Evolutionary conservation across 53 echinoderm and acorn worm genomes (phyloP).

Genomic region (Temnopleurus reevesii): DNA sequence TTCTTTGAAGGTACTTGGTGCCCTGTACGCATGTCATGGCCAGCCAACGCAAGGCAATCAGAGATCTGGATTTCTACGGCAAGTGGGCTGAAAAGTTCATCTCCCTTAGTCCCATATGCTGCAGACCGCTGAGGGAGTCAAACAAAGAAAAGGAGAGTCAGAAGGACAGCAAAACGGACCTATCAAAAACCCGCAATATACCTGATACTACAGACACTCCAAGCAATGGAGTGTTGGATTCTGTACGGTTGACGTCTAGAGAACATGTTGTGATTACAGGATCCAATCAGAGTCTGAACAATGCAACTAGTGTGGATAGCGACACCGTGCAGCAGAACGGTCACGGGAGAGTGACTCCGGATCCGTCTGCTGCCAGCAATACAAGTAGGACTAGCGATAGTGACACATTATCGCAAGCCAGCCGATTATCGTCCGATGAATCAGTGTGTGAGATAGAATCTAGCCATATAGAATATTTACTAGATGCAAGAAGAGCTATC

Average conservation of each 20-base stretch:
- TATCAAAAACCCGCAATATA: neutral
- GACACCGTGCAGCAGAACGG: slow-evolving; percentile 21
- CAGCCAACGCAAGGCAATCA: slow-evolving; percentile 86
- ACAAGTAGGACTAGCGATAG: slow-evolving; percentile 41
- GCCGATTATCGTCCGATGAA: slow-evolving; percentile 42
- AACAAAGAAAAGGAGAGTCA: slow-evolving; percentile 17
- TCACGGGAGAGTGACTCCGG: slow-evolving; percentile 32
- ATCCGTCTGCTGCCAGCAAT: slow-evolving; percentile 9
- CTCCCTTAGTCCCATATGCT: slow-evolving; percentile 78
- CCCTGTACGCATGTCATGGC: slow-evolving; percentile 99
- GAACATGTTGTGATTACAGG: slow-evolving; percentile 67
- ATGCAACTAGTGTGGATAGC: slow-evolving; percentile 8
- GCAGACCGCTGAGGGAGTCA: slow-evolving; percentile 18
- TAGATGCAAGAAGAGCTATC: slow-evolving; percentile 81
- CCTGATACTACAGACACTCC: neutral
- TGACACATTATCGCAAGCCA: slow-evolving; percentile 33
- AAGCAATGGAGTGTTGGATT: slow-evolving; percentile 48
- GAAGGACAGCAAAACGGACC: slow-evolving; percentile 22
- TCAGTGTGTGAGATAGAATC: slow-evolving; percentile 71
- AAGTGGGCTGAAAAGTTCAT: slow-evolving; percentile 85
- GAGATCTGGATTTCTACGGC: slow-evolving; percentile 80
- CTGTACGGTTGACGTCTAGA: slow-evolving; percentile 52
- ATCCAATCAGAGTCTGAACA: slow-evolving; percentile 61
- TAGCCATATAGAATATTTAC: slow-evolving; percentile 88
- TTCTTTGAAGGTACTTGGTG: slow-evolving; percentile 71